These are phyloP conservation scores for Saccostrea cuccullata DNA, from an alignment of 1,140 invertebrate genomes.

Conservation along the genomic window DNA sequence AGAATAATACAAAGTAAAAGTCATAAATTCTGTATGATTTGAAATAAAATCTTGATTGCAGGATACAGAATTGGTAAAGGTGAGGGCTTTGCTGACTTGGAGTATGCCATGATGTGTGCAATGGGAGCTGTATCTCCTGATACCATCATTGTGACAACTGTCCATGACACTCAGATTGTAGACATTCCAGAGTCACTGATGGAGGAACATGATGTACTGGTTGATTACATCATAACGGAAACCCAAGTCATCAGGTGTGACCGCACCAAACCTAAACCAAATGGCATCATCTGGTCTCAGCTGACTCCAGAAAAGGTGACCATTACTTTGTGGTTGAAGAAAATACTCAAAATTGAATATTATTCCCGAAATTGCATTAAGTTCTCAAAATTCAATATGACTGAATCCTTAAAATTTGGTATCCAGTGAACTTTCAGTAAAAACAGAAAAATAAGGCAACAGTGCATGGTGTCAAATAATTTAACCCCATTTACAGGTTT, in stretches of 20 bases:
- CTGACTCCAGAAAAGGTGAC: conserved; percentile 84
- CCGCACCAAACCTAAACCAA: conserved; percentile 82
- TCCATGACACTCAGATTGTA: conserved; percentile 88
- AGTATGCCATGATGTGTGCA: conserved; percentile 88
- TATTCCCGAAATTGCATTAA: too few relatives aligned
- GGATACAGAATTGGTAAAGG: conserved; percentile 89
- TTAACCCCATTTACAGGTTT: too few relatives aligned
- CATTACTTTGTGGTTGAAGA: neutral
- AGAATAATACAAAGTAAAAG: too few relatives aligned
- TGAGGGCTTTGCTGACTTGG: conserved; percentile 89
- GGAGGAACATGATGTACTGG: conserved; percentile 87
- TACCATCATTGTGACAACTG: conserved; percentile 88
- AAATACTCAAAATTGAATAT: too few relatives aligned
- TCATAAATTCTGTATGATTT: neutral
- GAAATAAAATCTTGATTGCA: conserved; percentile 61
- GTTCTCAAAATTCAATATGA: too few relatives aligned
- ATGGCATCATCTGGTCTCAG: conserved; percentile 87
- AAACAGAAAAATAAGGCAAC: too few relatives aligned
- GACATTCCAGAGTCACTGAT: conserved; percentile 86
- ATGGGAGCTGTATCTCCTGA: conserved; percentile 86
- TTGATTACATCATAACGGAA: conserved; percentile 91
- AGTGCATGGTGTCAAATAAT: too few relatives aligned
- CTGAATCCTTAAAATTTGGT: too few relatives aligned
- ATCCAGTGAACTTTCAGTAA: too few relatives aligned
- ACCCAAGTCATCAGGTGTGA: conserved; percentile 82